These are phyloP conservation scores for Conchocele bisecta DNA, from an alignment of 2,888 invertebrate species.

Conservation along the genomic window DNA sequence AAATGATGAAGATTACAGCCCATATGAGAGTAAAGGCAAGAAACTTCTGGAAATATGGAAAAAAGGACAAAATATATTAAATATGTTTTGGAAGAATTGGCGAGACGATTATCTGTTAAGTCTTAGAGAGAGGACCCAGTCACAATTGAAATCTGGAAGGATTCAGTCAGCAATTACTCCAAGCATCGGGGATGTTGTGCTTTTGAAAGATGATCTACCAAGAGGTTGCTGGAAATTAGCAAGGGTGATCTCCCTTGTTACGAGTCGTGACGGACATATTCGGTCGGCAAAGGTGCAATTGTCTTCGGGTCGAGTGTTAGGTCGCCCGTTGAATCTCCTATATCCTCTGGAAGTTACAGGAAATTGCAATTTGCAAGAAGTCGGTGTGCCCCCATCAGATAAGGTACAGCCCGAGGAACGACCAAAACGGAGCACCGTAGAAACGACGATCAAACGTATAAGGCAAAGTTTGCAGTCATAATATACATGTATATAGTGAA, in stretches of 20 bases:
- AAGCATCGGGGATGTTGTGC: conserved; percentile 7
- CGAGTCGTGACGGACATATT: conserved; percentile 14
- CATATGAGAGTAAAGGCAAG: not conserved
- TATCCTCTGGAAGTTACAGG: conserved; percentile 6
- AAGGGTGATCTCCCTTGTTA: not conserved
- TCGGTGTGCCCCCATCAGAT: too few relatives aligned
- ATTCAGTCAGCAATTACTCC: conserved; percentile 7
- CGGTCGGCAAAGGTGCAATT: conserved; percentile 12
- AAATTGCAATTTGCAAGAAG: too few relatives aligned
- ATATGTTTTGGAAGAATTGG: too few relatives aligned
- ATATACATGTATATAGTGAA: too few relatives aligned
- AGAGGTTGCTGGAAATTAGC: conserved; percentile 17
- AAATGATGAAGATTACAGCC: conserved; percentile 14
- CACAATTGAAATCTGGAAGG: not conserved
- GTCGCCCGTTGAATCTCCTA: conserved; percentile 20
- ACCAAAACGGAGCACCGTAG: conserved; percentile 4
- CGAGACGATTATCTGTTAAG: too few relatives aligned
- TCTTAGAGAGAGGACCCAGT: too few relatives aligned
- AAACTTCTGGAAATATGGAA: not conserved
- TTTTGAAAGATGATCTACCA: conserved; percentile 12
- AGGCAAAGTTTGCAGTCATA: not conserved
- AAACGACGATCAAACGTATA: not conserved
- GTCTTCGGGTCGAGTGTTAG: conserved; percentile 9
- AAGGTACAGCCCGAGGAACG: too few relatives aligned
- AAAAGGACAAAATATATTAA: conserved; percentile 2